Evolutionary conservation across 1,140 invertebrate species (phyloP).

Genomic region (Choristoneura fumiferana): DNA sequence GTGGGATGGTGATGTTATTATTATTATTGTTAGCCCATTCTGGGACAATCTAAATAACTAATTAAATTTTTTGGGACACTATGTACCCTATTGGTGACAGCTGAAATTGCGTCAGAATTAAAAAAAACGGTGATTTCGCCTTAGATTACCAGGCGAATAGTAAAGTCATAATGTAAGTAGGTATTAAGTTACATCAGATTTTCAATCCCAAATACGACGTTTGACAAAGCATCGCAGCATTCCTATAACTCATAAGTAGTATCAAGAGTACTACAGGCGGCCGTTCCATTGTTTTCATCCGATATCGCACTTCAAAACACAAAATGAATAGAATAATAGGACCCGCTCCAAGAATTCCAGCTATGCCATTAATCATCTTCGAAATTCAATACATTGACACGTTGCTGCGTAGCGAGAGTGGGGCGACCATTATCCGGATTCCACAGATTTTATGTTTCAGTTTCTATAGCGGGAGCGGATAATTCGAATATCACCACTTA

Average conservation of each 20-base stretch:
- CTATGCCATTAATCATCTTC: constrained; percentile 69
- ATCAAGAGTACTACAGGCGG: not conserved
- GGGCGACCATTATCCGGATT: constrained; percentile 56
- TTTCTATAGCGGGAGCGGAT: constrained; percentile 57
- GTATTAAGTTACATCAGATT: not conserved
- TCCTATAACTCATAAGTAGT: constrained; percentile 14
- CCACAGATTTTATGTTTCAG: constrained; percentile 68
- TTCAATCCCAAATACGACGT: not conserved
- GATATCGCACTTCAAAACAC: constrained; percentile 22
- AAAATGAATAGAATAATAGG: constrained; percentile 36
- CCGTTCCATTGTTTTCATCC: constrained; percentile 26
- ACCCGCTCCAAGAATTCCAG: constrained; percentile 47
- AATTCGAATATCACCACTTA: constrained; percentile 62
- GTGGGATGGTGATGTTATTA: too few relatives aligned
- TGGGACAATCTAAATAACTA: too few relatives aligned
- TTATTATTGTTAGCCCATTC: too few relatives aligned
- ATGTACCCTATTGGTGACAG: too few relatives aligned
- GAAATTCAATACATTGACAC: constrained; percentile 74
- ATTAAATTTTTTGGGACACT: too few relatives aligned
- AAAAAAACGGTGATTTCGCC: too few relatives aligned
- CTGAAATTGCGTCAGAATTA: too few relatives aligned
- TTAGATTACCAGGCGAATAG: too few relatives aligned
- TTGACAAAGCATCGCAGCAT: constrained; percentile 3
- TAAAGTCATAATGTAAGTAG: too few relatives aligned
- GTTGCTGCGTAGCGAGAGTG: constrained; percentile 31